Evolutionary conservation across 2,888 invertebrate genomes (phyloP), one percentile per base, ranked within the genome.

Genomic region (Zhuqinia jingwanae): DNA sequence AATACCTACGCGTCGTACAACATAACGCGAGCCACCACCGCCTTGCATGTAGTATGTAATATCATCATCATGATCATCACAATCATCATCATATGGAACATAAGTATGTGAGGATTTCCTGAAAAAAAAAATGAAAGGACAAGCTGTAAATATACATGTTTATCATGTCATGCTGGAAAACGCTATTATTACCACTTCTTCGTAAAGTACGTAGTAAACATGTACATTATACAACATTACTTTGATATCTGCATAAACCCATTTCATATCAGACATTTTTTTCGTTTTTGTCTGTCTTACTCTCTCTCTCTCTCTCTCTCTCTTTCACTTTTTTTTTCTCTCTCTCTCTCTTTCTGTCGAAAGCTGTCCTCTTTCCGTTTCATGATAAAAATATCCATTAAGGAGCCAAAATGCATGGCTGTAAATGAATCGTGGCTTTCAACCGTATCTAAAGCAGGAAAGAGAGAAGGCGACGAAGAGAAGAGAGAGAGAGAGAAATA

Each of bases 381-480:
- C 78, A 79, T 79, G 85, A 85, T 85, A 85, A 85, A 84, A 85
- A 77, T 79, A 79, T 85, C 85, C 85, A 85, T 85, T 85, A 85
- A 85, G 85, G 79, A 85, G 68, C 70, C 53, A 73, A 85, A 85
- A 85, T 85, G 73, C 73, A 79, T 36, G 79, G 73, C 58, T 79
- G 79, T 85, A 85, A 85, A 85, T 85, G 85, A 85, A 85, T 85
- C 85, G 85, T 79, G 85, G 78, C 85, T 85, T 85, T 84, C 84
- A 78, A 65, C 70, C 78, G 58, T 84, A 84, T 84, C 84, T 84
- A 15, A 81, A 60, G 56, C 58, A 15, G 36, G 5, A 36, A 56
- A 60, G 36, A 47, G 27, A 78, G n/a, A n/a, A n/a, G n/a, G n/a
- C n/a, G n/a, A n/a, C n/a, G n/a, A n/a, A n/a, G n/a, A n/a, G n/a